Percentiles rank a stretch among this genome's conserved stretches.
These are phyloP conservation scores for Misgurnus anguillicaudatus DNA, from an alignment of 2,113 vertebrate species.

Conservation along the genomic window DNA sequence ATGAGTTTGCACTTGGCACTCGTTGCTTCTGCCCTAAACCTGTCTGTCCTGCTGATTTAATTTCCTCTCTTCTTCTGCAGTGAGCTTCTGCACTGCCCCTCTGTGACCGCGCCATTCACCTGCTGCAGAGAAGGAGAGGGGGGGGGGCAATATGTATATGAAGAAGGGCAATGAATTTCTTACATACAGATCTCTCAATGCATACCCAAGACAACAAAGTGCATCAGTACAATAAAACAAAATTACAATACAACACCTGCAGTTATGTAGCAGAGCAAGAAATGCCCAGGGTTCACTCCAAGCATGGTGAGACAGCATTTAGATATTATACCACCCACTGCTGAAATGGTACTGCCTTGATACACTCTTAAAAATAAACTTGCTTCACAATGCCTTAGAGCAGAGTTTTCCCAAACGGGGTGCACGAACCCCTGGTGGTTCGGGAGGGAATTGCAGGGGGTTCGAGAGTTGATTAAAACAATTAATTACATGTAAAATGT, in stretches of 20 bases:
- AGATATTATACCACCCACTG: slow-evolving; percentile 2
- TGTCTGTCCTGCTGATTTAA: slow-evolving; percentile 56
- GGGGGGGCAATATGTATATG: background rate
- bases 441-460: no score
- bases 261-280: background rate
- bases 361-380: no score
- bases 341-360: slow-evolving; percentile 1
- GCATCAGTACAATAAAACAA: background rate
- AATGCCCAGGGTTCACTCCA: background rate
- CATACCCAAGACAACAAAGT: no score
- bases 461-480: no score
- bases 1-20: slow-evolving; percentile 55
- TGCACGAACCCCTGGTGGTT: no score
- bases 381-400: no score
- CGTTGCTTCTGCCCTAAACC: slow-evolving; percentile 37
- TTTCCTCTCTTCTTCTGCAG: slow-evolving; percentile 58
- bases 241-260: background rate
- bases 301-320: slow-evolving; percentile 23
- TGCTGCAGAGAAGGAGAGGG: slow-evolving; percentile 28
- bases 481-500: no score
- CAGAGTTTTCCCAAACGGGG: no score
- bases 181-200: no score
- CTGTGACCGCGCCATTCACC: slow-evolving; percentile 35
- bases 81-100: slow-evolving; percentile 47
- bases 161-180: background rate